Percentiles rank a stretch among this genome's conserved stretches.
These are phyloP conservation scores for Lasioglossum figueresi DNA, from an alignment of 2,888 invertebrate species.

Conservation along the genomic window DNA sequence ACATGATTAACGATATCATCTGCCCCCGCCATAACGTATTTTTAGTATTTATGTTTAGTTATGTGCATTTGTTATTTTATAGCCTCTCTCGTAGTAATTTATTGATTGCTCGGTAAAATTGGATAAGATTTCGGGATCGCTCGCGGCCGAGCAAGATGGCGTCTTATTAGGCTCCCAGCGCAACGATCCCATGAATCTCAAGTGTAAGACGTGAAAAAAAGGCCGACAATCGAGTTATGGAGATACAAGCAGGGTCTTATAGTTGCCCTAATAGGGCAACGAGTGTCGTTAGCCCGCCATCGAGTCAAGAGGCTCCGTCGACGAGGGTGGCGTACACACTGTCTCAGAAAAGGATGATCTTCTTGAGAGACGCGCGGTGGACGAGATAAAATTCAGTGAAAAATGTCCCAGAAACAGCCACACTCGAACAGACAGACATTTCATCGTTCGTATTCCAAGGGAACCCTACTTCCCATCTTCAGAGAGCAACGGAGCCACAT, in stretches of 20 bases:
- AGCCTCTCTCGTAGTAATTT: neutral
- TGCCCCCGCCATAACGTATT: too few species aligned
- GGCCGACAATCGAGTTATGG: conserved; percentile 7
- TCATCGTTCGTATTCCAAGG: neutral
- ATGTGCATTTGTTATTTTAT: neutral
- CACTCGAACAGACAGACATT: neutral
- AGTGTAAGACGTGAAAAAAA: neutral
- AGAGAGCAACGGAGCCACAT: neutral
- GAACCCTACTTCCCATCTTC: neutral
- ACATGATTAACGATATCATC: too few species aligned
- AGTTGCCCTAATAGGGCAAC: conserved; percentile 23
- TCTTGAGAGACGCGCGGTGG: neutral
- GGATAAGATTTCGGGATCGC: neutral
- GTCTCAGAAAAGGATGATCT: neutral
- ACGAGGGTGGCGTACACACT: neutral
- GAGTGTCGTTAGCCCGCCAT: conserved; percentile 32
- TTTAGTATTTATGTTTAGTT: too few species aligned
- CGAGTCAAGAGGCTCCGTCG: conserved; percentile 8
- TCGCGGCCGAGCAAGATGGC: neutral
- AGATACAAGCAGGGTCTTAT: conserved; percentile 5
- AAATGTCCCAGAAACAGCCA: neutral
- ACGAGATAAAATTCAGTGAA: neutral
- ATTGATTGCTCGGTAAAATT: neutral
- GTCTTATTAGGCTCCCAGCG: neutral
- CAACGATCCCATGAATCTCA: neutral